Percentiles rank a stretch among this genome's conserved stretches.
phyloP scores from a whole-genome alignment of 2,797 vertebrate species.

The Tragelaphus oryx region DNA sequence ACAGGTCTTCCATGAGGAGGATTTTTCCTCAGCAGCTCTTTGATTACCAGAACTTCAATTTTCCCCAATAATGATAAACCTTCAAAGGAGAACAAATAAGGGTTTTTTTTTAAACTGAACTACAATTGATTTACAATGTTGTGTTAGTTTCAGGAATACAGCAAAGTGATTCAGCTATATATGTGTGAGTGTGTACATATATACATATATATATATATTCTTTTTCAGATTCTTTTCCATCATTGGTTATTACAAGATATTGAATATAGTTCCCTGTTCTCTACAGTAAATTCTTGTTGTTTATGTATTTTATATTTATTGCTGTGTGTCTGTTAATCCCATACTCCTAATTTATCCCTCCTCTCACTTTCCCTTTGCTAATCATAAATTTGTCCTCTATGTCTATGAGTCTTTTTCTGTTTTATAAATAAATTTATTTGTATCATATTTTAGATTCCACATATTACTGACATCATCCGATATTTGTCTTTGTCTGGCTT shows the following conservation, averaged over 20 bases:
- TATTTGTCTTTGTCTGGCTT: neutral
- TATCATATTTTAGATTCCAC: neutral
- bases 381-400: neutral
- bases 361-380: neutral
- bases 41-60: neutral
- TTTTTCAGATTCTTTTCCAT: neutral
- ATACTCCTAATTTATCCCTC: neutral
- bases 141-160: neutral
- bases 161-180: neutral
- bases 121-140: neutral
- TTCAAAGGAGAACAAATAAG: neutral
- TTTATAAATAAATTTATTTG: neutral
- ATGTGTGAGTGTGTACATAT: neutral
- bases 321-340: neutral
- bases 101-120: neutral
- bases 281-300: neutral
- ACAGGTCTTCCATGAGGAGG: accelerated
- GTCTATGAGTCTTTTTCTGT: neutral
- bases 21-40: neutral
- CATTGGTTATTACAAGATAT: neutral
- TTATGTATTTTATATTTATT: neutral
- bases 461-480: neutral
- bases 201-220: neutral
- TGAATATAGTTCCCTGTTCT: neutral
- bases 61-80: neutral